phyloP scores from a whole-genome alignment of 2,888 invertebrate genomes.

The Chironomus tentans region DNA sequence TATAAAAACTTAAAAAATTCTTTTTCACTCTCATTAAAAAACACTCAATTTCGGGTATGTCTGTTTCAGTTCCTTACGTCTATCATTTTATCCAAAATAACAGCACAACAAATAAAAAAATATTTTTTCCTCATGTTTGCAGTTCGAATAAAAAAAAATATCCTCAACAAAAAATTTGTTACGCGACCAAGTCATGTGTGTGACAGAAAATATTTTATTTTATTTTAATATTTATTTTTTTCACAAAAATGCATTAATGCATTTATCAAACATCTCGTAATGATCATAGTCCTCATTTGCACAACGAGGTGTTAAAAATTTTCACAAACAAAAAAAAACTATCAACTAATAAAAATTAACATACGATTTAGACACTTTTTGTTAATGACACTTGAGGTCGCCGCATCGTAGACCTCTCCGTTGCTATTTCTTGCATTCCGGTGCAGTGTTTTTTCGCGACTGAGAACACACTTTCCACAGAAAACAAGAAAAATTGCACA shows the following conservation, averaged over 20 bases:
- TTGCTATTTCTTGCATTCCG: slow-evolving; percentile 27
- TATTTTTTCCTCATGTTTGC: too few species aligned
- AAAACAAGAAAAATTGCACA: slow-evolving; percentile 20
- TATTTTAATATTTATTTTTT: not conserved
- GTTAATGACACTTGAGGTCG: slow-evolving; percentile 27
- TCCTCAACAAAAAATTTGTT: too few species aligned
- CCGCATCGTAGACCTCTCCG: slow-evolving; percentile 27
- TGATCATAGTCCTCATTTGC: not conserved
- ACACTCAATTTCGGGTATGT: too few species aligned
- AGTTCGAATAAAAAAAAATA: too few species aligned
- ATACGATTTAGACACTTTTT: slow-evolving; percentile 27
- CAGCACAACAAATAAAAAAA: too few species aligned
- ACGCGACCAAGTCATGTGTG: not conserved
- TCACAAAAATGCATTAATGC: slow-evolving; percentile 10
- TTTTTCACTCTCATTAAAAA: too few species aligned
- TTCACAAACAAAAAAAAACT: not conserved
- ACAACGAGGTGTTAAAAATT: not conserved
- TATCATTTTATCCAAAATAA: too few species aligned
- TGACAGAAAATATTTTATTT: not conserved
- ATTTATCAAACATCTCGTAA: not conserved
- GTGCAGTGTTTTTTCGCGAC: slow-evolving; percentile 27
- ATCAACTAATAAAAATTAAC: slow-evolving; percentile 3
- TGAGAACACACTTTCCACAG: slow-evolving; percentile 21
- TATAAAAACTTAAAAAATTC: too few species aligned
- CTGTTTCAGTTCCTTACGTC: too few species aligned